Evolutionary conservation across 2,888 invertebrate species (phyloP), one percentile per base, ranked within the genome.

Genomic region (Dolichopus griseipennis): DNA sequence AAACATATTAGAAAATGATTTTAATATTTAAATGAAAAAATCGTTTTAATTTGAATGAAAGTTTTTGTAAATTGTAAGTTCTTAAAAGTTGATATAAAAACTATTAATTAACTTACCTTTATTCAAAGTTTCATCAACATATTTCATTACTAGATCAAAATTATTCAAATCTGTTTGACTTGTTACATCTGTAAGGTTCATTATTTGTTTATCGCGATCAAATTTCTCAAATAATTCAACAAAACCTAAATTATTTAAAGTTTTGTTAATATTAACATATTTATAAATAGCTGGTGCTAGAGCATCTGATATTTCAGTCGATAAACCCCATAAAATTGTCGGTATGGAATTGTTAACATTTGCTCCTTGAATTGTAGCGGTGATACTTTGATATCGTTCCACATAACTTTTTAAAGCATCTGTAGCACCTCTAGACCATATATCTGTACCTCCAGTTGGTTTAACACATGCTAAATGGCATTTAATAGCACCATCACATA

Each of bases 401-500:
- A 88, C 77, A 2, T 86, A 79, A 18, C 85, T 84, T 64, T 82
- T 81, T 1, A 91, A 82, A 71, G 82, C 85, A 71, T 88, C 86
- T 37, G 85, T 85, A 0, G 90, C 73, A 4, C 75, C 73, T 12
- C 71, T 68, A 0, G 78, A 74, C 81, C 81, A 81, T 1, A 64
- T 68, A 52, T 68, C 67, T 8, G 83, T 82, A 0, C 86, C 88
- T 0, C 89, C 88, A 0, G 90, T 89, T 0, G 93, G 89, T 33
- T 82, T 79, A 12, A 93, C 84, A 22, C 89, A 89, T 1, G 85
- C 86, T 66, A 94, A 77, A 75, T 89, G 88, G 71, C 92, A 89
- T 72, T 85, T 85, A 27, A 88, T 82, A 0, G 87, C 86, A 0
- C 86, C 86, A 69, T 86, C 85, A 0, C 85, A 84, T 1, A 85